These are phyloP conservation scores for Tympanuchus pallidicinctus DNA, from an alignment of 2,113 vertebrate genomes.

Conservation along the genomic window DNA sequence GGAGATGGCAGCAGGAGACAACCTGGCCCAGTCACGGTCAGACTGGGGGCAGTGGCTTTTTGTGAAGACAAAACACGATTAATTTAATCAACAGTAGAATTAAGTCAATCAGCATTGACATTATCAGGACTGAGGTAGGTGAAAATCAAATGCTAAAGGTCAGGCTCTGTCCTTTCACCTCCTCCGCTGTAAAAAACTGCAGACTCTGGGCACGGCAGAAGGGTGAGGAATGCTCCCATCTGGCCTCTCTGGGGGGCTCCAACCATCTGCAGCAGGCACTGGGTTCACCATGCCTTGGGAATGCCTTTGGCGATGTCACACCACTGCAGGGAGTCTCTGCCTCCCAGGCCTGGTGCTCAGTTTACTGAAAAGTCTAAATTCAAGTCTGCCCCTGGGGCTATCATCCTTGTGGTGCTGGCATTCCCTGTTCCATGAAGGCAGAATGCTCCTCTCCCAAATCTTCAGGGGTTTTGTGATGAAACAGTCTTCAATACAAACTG, in stretches of 20 bases:
- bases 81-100: not conserved
- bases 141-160: not conserved
- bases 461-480: not conserved
- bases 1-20: constrained; percentile 13
- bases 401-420: no score
- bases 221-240: not conserved
- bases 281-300: not conserved
- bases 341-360: not conserved
- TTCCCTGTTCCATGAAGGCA: not conserved
- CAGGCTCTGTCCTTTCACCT: not conserved
- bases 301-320: not conserved
- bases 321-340: not conserved
- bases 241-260: not conserved
- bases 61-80: not conserved
- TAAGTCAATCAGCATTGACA: not conserved
- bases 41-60: not conserved
- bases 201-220: not conserved
- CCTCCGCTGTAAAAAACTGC: not conserved
- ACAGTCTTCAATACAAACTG: not conserved
- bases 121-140: not conserved
- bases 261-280: not conserved
- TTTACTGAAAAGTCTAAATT: not conserved
- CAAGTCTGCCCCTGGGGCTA: not conserved
- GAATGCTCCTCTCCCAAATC: not conserved
- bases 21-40: not conserved